Evolutionary conservation across 2,888 invertebrate genomes (phyloP).

Genomic region (Lasius platythorax): DNA sequence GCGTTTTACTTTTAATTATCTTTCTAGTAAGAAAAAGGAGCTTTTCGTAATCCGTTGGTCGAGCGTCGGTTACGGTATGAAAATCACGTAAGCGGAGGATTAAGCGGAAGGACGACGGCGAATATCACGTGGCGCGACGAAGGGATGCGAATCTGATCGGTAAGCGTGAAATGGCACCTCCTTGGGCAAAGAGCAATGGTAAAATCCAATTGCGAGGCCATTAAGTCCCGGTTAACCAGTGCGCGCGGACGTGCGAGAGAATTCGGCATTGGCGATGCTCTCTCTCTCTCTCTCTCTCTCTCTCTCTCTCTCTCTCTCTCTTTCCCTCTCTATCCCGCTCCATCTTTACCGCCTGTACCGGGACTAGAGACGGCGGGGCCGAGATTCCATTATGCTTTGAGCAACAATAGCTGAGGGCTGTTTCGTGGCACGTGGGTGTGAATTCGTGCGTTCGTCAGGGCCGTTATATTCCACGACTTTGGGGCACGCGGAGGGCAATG

Average conservation of each 20-base stretch:
- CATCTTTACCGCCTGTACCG: slow-evolving; percentile 51
- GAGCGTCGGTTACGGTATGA: background rate
- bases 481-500: slow-evolving; percentile 76
- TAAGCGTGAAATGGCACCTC: slow-evolving; percentile 83
- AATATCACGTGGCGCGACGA: slow-evolving; percentile 25
- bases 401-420: slow-evolving; percentile 86
- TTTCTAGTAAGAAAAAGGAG: background rate
- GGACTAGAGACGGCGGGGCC: slow-evolving; percentile 78
- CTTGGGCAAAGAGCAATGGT: slow-evolving; percentile 85
- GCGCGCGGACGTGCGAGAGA: slow-evolving; percentile 64
- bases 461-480: slow-evolving; percentile 72
- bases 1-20: background rate
- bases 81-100: slow-evolving; percentile 16
- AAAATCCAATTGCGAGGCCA: slow-evolving; percentile 86
- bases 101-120: slow-evolving; percentile 15
- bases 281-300: slow-evolving; percentile 40
- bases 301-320: slow-evolving; percentile 19
- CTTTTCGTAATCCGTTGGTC: background rate
- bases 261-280: slow-evolving; percentile 56
- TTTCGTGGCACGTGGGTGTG: slow-evolving; percentile 84
- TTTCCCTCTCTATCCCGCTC: slow-evolving; percentile 45
- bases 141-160: slow-evolving; percentile 79
- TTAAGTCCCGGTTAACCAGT: slow-evolving; percentile 84
- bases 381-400: slow-evolving; percentile 86
- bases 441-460: slow-evolving; percentile 83